Percentiles rank a stretch among this genome's conserved stretches.
phyloP scores from a whole-genome alignment of 2,113 vertebrate species.

The Oreotrochilus melanogaster region DNA sequence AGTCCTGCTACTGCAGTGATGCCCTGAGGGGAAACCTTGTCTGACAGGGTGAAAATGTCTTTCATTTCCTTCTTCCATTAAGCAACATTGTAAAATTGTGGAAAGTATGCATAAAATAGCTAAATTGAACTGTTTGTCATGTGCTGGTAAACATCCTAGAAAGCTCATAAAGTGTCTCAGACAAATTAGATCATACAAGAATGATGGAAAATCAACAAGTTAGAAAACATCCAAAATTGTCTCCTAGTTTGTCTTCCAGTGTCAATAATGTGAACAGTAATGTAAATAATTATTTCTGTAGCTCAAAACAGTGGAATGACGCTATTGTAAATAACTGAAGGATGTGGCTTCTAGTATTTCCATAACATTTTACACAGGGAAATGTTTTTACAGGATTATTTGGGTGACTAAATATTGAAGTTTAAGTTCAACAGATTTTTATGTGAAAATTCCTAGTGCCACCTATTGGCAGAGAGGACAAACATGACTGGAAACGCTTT shows the following conservation, averaged over 20 bases:
- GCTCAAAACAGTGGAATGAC: neutral
- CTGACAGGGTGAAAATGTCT: neutral
- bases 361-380: neutral
- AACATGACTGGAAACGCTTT: neutral
- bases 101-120: neutral
- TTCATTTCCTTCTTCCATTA: neutral
- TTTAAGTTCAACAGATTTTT: neutral
- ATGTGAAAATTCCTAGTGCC: conserved; percentile 59
- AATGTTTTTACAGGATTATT: neutral
- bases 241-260: neutral
- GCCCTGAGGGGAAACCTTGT: neutral
- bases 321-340: neutral
- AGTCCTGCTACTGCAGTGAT: neutral
- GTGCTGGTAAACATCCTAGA: neutral
- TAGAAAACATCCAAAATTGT: neutral
- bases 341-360: neutral
- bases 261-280: neutral
- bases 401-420: neutral
- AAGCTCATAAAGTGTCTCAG: neutral
- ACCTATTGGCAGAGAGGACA: conserved; percentile 40
- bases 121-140: neutral
- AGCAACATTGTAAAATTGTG: neutral
- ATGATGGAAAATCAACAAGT: neutral
- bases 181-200: neutral
- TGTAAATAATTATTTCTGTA: neutral